These are phyloP conservation scores for Hydra vulgaris DNA, from an alignment of 30 jellyfish, hydroid and myxozoan genomes.

Conservation along the genomic window DNA sequence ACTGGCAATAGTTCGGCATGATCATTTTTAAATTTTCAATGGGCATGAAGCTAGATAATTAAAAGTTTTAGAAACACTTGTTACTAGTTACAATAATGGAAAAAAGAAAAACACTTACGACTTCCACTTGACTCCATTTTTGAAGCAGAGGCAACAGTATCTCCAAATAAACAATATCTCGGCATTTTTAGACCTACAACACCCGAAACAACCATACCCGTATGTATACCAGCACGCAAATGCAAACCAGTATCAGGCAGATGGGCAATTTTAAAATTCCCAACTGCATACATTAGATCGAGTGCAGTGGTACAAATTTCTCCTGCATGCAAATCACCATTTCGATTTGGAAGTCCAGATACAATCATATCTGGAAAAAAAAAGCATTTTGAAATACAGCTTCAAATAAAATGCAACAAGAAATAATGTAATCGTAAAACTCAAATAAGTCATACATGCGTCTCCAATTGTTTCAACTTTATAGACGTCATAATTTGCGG, in stretches of 20 bases:
- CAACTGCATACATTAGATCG: conserved; percentile 39
- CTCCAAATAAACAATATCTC: conserved; percentile 86
- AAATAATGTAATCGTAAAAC: no score
- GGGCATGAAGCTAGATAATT: no score
- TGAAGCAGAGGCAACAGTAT: conserved; percentile 52
- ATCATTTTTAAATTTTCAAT: no score
- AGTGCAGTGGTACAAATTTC: conserved; percentile 57
- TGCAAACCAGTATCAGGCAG: conserved; percentile 45
- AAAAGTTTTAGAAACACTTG: no score
- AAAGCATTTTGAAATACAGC: background rate
- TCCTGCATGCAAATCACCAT: conserved; percentile 78
- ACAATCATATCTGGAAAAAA: conserved; percentile 72
- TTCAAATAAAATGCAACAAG: background rate
- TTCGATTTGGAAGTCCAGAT: conserved; percentile 64
- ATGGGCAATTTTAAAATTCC: conserved; percentile 33
- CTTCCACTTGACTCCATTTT: conserved; percentile 56
- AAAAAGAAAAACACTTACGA: no score
- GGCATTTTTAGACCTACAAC: conserved; percentile 83
- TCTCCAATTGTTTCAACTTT: conserved; percentile 88
- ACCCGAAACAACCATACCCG: conserved; percentile 89
- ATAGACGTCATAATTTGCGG: conserved; percentile 64
- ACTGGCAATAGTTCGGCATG: no score
- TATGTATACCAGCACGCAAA: conserved; percentile 69
- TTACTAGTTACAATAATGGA: no score
- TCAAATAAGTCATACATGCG: conserved; percentile 61